Evolutionary conservation across 2,888 invertebrate species (phyloP).

Genomic region (Agrilus cyanescens): DNA sequence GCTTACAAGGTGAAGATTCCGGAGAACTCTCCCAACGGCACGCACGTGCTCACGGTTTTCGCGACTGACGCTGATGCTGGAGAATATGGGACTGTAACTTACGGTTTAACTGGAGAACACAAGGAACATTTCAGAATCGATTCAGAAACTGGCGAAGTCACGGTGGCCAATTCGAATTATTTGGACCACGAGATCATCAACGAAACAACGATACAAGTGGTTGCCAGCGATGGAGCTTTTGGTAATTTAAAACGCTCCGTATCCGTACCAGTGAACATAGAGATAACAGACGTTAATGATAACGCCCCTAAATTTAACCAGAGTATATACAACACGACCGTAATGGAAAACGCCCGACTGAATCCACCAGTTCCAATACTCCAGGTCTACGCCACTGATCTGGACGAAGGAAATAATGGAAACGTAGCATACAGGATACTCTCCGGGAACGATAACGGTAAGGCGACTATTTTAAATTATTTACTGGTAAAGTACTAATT

Average conservation of each 20-base stretch:
- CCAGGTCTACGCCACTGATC: constrained; percentile 70
- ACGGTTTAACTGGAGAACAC: constrained; percentile 64
- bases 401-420: constrained; percentile 67
- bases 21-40: constrained; percentile 66
- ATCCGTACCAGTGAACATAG: constrained; percentile 68
- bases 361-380: constrained; percentile 73
- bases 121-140: constrained; percentile 64
- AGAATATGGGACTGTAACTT: constrained; percentile 63
- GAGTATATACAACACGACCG: constrained; percentile 62
- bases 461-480: constrained; percentile 18
- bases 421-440: constrained; percentile 63
- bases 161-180: constrained; percentile 55
- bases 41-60: constrained; percentile 57
- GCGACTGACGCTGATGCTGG: constrained; percentile 73
- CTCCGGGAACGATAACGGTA: constrained; percentile 52
- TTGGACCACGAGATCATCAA: constrained; percentile 68
- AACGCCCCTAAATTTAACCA: constrained; percentile 74
- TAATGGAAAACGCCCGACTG: constrained; percentile 72
- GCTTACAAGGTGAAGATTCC: constrained; percentile 58
- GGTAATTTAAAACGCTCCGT: constrained; percentile 53
- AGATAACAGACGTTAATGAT: constrained; percentile 78
- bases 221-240: constrained; percentile 72
- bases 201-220: constrained; percentile 62
- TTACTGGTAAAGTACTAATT: constrained; percentile 1
- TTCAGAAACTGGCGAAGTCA: constrained; percentile 59